Evolutionary conservation across 2,888 invertebrate species (phyloP), one percentile per base, ranked within the genome.

Genomic region (Plebejus argus): DNA sequence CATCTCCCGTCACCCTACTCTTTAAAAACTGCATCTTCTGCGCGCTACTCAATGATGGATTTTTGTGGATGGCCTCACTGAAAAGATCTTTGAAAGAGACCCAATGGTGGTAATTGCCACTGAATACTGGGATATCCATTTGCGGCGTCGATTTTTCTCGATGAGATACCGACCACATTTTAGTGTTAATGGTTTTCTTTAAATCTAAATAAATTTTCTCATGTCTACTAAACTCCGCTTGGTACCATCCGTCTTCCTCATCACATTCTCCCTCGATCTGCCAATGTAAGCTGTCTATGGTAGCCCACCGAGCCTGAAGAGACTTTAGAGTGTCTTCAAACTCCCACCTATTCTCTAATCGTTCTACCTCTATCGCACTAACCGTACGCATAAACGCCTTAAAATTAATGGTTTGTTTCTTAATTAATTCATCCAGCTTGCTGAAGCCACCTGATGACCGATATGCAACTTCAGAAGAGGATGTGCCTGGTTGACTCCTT

Each of bases 41-140:
- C n/a, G n/a, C 56, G 56, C n/a, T 58, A 58, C 56, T 79, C 6
- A 80, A 53, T 5, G 78, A 79, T 1, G 53, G 56, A 61, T 82
- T 82, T n/a, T 56, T 71, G 71, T 82, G 81, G 45, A 82, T 80
- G 7, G 78, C 76, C 72, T 81, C 81, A 1, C 10, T 78, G 49
- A 82, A 81, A 8, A 82, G 35, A 76, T 81, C 80, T 56, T 81
- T n/a, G n/a, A n/a, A n/a, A n/a, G n/a, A n/a, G n/a, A n/a, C n/a
- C n/a, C n/a, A n/a, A n/a, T n/a, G n/a, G n/a, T 79, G 66, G 39
- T 79, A 82, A 58, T 77, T 76, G n/a, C 81, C 82, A 20, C 49
- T 78, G 61, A 81, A 81, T 12, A 49, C 20, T 1, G 81, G 81
- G 5, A 80, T 78, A 35, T 81, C 79, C 39, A 81, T 58, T 61